Percentiles rank a stretch among this genome's conserved stretches.
phyloP scores from a whole-genome alignment of 2,797 vertebrate genomes.

The Myotis planiceps region DNA sequence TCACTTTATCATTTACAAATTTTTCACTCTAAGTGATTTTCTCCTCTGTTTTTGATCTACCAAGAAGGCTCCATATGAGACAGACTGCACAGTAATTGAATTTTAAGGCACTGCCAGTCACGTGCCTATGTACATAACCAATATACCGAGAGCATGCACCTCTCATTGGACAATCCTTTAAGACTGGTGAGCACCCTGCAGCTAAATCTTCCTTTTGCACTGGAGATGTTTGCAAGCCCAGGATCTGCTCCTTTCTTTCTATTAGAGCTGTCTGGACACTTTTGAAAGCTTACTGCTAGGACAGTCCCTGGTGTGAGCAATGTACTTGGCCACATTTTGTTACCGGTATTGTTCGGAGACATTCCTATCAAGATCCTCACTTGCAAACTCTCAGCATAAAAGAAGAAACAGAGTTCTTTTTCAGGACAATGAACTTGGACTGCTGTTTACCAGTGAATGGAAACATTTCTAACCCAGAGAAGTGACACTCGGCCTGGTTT shows the following conservation, averaged over 20 bases:
- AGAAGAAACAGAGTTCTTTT: slow-evolving; percentile 53
- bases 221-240: not conserved
- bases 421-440: slow-evolving; percentile 58
- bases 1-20: not conserved
- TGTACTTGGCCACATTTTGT: not conserved
- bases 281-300: slow-evolving; percentile 18
- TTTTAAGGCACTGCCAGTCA: slow-evolving; percentile 54
- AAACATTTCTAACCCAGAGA: slow-evolving; percentile 70
- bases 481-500: slow-evolving; percentile 74
- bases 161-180: not conserved
- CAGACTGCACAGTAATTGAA: not conserved
- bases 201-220: not conserved
- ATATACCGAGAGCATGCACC: not conserved
- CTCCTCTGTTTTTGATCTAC: not conserved
- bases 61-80: not conserved
- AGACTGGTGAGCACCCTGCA: not conserved
- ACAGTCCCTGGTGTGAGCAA: not conserved
- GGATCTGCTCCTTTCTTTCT: not conserved
- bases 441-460: slow-evolving; percentile 75
- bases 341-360: not conserved
- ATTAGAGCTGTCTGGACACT: not conserved
- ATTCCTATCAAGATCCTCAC: not conserved
- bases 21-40: not conserved
- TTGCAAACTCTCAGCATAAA: not conserved
- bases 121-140: not conserved